Evolutionary conservation across 2,888 invertebrate genomes (phyloP), one percentile per base, ranked within the genome.

Genomic region (Oscheius sp.): DNA sequence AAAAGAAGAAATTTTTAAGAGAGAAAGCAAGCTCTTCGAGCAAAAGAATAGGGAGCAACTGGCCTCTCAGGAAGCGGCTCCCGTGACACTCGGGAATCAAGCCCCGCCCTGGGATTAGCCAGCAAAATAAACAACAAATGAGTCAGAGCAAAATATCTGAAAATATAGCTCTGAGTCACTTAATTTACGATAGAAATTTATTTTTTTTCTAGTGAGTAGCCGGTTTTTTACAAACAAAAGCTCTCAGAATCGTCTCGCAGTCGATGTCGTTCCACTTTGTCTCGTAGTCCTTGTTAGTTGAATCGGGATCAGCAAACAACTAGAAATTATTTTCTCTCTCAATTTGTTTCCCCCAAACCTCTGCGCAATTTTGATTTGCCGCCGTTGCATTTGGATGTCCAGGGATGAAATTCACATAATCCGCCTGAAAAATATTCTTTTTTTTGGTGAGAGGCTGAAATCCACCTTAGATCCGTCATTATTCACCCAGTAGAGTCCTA

Each of bases 141-240:
- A n/a, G n/a, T n/a, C n/a, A n/a, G n/a, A n/a, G n/a, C n/a, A n/a
- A n/a, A n/a, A n/a, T n/a, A n/a, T n/a, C n/a, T n/a, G n/a, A n/a
- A n/a, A n/a, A n/a, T n/a, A n/a, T n/a, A n/a, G n/a, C n/a, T n/a
- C n/a, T n/a, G n/a, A n/a, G n/a, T n/a, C n/a, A n/a, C n/a, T n/a
- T n/a, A n/a, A n/a, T n/a, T n/a, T n/a, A n/a, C n/a, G n/a, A n/a
- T n/a, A n/a, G n/a, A n/a, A n/a, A n/a, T n/a, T n/a, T n/a, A n/a
- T n/a, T n/a, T n/a, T n/a, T n/a, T n/a, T n/a, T n/a, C n/a, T n/a
- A n/a, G n/a, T n/a, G n/a, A n/a, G n/a, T n/a, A n/a, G n/a, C n/a
- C n/a, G n/a, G n/a, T n/a, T 52, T 52, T 20, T 52, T 52, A 52
- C 52, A 52, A 52, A 52, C 52, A 52, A 27, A 29, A 52, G 52